These are phyloP conservation scores for Entomobrya proxima DNA, from an alignment of 2,888 invertebrate species.

Conservation along the genomic window DNA sequence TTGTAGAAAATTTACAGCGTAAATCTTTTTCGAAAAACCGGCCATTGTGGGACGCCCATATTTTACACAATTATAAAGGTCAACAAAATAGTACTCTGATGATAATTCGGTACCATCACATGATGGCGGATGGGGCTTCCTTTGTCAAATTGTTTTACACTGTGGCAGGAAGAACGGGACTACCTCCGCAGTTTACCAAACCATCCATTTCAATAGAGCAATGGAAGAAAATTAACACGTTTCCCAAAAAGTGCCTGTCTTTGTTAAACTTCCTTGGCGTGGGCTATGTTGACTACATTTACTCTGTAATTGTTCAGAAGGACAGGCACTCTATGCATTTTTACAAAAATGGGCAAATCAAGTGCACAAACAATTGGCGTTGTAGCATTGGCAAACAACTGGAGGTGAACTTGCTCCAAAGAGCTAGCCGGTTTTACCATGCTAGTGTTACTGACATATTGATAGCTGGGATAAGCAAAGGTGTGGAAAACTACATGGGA, in stretches of 20 bases:
- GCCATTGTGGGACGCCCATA: constrained; percentile 23
- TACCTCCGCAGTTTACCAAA: background rate
- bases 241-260: background rate
- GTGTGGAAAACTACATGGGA: constrained; percentile 9
- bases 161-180: background rate
- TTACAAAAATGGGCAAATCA: background rate
- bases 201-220: background rate
- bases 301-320: background rate
- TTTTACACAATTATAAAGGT: background rate
- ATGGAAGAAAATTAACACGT: background rate
- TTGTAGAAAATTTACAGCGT: background rate
- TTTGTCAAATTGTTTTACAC: background rate
- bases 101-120: constrained; percentile 14
- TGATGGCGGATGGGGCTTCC: constrained; percentile 28
- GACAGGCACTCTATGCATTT: background rate
- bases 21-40: background rate
- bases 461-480: background rate
- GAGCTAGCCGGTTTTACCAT: background rate
- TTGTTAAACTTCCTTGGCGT: background rate
- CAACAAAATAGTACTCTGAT: background rate
- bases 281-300: background rate
- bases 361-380: constrained; percentile 6
- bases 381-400: background rate
- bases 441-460: constrained; percentile 17
- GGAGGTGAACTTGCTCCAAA: background rate